Conservation (phyloP, 1,140 invertebrate species). For the Cydia amplana region DNA sequence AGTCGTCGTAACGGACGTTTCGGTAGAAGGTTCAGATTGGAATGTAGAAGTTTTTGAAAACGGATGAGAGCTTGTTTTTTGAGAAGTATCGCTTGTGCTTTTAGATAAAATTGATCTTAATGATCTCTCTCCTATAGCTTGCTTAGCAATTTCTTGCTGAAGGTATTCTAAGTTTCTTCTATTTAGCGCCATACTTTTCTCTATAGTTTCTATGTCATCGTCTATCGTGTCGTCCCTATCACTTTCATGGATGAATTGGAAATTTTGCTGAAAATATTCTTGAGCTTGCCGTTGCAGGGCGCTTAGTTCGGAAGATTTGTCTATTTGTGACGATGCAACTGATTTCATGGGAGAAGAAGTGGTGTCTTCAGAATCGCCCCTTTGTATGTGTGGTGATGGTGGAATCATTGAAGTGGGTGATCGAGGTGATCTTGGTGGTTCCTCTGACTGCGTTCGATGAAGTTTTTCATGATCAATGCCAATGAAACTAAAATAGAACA, state of each 20-base stretch:
- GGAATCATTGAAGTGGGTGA: conserved; percentile 68
- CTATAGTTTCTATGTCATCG: conserved; percentile 77
- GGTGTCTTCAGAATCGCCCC: conserved; percentile 71
- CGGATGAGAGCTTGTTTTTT: conserved; percentile 69
- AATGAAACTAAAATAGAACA: conserved; percentile 59
- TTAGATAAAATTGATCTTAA: conserved; percentile 70
- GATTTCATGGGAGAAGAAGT: conserved; percentile 73
- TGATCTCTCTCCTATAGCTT: conserved; percentile 68
- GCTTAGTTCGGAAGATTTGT: conserved; percentile 73
- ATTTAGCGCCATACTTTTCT: conserved; percentile 78
- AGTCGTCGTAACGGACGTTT: conserved; percentile 75
- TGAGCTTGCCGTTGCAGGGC: conserved; percentile 71
- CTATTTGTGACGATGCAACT: conserved; percentile 67
- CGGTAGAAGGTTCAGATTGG: conserved; percentile 77
- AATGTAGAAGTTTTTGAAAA: conserved; percentile 78
- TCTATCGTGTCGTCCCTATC: conserved; percentile 78
- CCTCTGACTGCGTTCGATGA: conserved; percentile 90
- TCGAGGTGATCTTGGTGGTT: conserved; percentile 86
- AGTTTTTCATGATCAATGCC: conserved; percentile 86
- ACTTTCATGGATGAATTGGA: conserved; percentile 78
- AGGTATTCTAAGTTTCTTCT: conserved; percentile 76
- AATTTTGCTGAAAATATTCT: conserved; percentile 79
- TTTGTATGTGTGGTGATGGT: conserved; percentile 59
- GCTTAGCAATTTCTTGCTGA: conserved; percentile 78
- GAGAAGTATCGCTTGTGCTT: conserved; percentile 71